phyloP scores from a whole-genome alignment of 2,113 vertebrate species.

The Martes martes region DNA sequence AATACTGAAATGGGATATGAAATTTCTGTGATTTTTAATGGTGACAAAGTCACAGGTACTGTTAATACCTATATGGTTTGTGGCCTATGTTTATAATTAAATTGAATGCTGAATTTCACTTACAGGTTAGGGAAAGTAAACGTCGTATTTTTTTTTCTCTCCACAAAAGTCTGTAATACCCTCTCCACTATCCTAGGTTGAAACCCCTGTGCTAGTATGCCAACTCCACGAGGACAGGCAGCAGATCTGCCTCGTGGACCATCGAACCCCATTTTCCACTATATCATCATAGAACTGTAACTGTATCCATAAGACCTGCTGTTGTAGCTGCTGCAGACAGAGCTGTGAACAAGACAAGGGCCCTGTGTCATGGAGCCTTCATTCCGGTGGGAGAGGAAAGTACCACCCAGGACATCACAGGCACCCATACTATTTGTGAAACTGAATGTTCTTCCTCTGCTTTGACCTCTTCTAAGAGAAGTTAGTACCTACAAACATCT shows the following conservation, averaged over 20 bases:
- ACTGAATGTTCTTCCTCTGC: neutral
- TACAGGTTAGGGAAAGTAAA: neutral
- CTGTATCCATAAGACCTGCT: neutral
- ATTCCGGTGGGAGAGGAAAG: neutral
- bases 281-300: neutral
- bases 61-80: neutral
- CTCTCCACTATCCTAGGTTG: neutral
- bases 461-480: neutral
- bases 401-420: neutral
- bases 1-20: neutral
- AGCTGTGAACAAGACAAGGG: neutral
- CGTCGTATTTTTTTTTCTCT: neutral
- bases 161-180: neutral
- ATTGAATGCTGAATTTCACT: neutral
- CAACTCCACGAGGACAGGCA: neutral
- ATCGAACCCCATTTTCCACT: neutral
- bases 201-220: neutral
- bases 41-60: neutral
- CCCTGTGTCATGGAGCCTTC: neutral
- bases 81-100: neutral
- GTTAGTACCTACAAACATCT: neutral
- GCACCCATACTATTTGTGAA: neutral
- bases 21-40: neutral
- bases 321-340: neutral
- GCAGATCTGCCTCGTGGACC: neutral